phyloP scores from a whole-genome alignment of 1,140 invertebrate genomes.

The Drosophila jambulina region DNA sequence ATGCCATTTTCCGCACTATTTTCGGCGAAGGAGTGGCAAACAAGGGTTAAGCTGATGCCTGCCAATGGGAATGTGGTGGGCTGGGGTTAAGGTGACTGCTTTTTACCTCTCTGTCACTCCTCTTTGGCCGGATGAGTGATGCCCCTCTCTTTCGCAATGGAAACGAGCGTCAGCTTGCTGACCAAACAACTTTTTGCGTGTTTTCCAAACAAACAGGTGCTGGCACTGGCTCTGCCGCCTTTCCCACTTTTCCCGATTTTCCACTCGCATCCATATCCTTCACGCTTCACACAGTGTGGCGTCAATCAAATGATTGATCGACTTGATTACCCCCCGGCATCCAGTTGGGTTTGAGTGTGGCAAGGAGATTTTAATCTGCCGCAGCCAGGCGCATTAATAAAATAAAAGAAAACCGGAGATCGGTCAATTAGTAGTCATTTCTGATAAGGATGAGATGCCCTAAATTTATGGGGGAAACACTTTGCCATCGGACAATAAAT shows the following conservation, averaged over 20 bases:
- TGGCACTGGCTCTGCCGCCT: slow-evolving; percentile 17
- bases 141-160: slow-evolving; percentile 26
- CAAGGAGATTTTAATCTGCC: slow-evolving; percentile 68
- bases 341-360: slow-evolving; percentile 25
- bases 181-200: slow-evolving; percentile 57
- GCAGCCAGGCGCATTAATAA: slow-evolving; percentile 65
- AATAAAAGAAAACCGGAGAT: slow-evolving; percentile 67
- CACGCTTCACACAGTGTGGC: slow-evolving; percentile 50
- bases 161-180: slow-evolving; percentile 46
- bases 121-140: slow-evolving; percentile 24
- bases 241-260: slow-evolving; percentile 23
- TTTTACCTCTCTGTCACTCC: slow-evolving; percentile 6
- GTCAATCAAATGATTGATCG: slow-evolving; percentile 83
- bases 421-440: slow-evolving; percentile 80
- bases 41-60: slow-evolving; percentile 6
- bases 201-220: slow-evolving; percentile 51
- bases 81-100: slow-evolving; percentile 6
- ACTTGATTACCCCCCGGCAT: slow-evolving; percentile 49
- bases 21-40: not conserved
- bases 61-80: not conserved
- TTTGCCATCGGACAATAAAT: slow-evolving; percentile 75
- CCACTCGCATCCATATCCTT: slow-evolving; percentile 49
- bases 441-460: slow-evolving; percentile 43
- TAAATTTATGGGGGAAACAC: slow-evolving; percentile 71
- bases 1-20: slow-evolving; percentile 16